Evolutionary conservation across 2,888 invertebrate species (phyloP).

Genomic region (Tridacna gigas): DNA sequence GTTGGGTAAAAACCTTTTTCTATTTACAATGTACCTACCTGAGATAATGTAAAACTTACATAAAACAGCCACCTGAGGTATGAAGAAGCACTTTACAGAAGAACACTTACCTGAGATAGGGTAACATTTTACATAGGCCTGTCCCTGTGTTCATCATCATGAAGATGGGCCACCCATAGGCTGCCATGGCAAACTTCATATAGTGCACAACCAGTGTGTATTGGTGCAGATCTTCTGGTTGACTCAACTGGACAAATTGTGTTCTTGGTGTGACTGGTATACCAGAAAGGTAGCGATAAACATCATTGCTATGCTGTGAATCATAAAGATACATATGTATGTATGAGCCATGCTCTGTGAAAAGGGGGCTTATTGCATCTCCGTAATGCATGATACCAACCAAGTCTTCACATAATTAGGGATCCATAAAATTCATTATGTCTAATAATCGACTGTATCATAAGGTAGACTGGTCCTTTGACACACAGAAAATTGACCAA

Average conservation of each 20-base stretch:
- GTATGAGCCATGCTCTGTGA: too few relatives aligned
- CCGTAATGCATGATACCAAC: too few relatives aligned
- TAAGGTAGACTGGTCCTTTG: too few relatives aligned
- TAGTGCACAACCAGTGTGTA: conserved; percentile 88
- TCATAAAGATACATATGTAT: too few relatives aligned
- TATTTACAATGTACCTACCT: background rate
- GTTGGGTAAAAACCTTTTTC: too few relatives aligned
- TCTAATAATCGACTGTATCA: too few relatives aligned
- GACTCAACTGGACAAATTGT: conserved; percentile 92
- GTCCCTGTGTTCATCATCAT: conserved; percentile 90
- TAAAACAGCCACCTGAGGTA: too few relatives aligned
- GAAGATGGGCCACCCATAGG: conserved; percentile 95
- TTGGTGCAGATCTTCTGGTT: conserved; percentile 86
- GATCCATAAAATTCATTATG: too few relatives aligned
- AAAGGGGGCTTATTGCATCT: too few relatives aligned
- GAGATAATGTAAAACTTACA: background rate
- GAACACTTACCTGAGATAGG: conserved; percentile 87
- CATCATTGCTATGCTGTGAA: conserved; percentile 88
- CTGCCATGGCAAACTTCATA: conserved; percentile 93
- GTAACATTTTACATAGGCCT: conserved; percentile 90
- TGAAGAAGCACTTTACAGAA: background rate
- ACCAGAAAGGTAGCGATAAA: conserved; percentile 94
- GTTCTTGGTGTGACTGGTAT: conserved; percentile 93
- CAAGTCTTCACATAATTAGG: too few relatives aligned
- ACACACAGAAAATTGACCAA: too few relatives aligned